Evolutionary conservation across 2,113 vertebrate genomes (phyloP).

Genomic region (Aythya baeri): DNA sequence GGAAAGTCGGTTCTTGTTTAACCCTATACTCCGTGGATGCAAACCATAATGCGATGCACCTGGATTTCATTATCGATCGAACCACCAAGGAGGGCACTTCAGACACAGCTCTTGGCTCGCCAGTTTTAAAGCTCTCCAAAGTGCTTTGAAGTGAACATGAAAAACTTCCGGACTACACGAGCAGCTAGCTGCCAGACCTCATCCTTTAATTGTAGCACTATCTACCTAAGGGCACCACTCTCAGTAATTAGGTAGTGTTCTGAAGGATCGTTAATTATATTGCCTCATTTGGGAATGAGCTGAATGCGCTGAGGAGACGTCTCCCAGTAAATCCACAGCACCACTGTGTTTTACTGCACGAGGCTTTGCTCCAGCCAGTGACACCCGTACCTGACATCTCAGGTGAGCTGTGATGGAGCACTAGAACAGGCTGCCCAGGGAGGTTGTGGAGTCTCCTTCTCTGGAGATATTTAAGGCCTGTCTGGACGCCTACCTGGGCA

Average conservation of each 20-base stretch:
- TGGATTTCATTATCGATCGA: slow-evolving; percentile 42
- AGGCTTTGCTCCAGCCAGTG: background rate
- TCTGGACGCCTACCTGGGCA: too few relatives aligned
- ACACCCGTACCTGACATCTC: background rate
- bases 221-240: background rate
- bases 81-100: slow-evolving; percentile 21
- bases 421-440: too few relatives aligned
- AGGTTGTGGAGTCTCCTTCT: too few relatives aligned
- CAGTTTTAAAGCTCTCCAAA: slow-evolving; percentile 39
- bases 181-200: background rate
- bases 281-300: background rate
- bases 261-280: background rate
- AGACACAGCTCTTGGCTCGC: background rate
- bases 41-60: background rate
- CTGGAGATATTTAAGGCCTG: too few relatives aligned
- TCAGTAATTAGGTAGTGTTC: background rate
- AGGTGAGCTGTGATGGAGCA: background rate
- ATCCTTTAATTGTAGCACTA: background rate
- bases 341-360: rapidly evolving
- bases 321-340: background rate
- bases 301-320: background rate
- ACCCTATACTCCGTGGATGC: slow-evolving; percentile 14
- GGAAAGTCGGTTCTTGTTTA: slow-evolving; percentile 43
- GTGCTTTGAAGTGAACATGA: slow-evolving; percentile 30
- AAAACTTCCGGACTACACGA: background rate